A percentile compares a stretch with the other conserved stretches of the same genome.
phyloP scores from a whole-genome alignment of 2,113 vertebrate genomes.

The Dunckerocampus dactyliophorus region DNA sequence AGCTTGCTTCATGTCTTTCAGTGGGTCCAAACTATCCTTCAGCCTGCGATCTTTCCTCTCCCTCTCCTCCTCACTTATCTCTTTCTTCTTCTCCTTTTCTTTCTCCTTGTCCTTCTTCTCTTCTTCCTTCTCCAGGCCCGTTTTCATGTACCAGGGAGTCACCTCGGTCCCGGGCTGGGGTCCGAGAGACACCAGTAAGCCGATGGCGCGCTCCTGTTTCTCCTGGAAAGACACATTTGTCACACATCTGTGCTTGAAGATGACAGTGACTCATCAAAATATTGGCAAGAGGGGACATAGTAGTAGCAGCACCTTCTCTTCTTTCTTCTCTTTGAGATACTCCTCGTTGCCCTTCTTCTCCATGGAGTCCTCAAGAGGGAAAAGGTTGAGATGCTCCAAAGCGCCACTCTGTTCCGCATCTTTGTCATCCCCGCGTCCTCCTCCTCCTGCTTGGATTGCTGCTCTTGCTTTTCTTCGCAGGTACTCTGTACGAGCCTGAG shows the following conservation, averaged over 20 bases:
- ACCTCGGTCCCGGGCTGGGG: constrained; percentile 81
- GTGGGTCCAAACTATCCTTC: constrained; percentile 67
- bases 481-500: constrained; percentile 82
- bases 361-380: constrained; percentile 76
- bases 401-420: constrained; percentile 11
- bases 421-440: not conserved
- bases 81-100: constrained; percentile 57
- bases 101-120: constrained; percentile 44
- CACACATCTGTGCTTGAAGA: too few relatives aligned
- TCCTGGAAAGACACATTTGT: constrained; percentile 64
- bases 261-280: not conserved
- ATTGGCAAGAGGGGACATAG: not conserved
- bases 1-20: constrained; percentile 72
- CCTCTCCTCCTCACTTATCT: constrained; percentile 67
- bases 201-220: constrained; percentile 82
- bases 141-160: constrained; percentile 84
- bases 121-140: constrained; percentile 35
- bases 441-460: constrained; percentile 34
- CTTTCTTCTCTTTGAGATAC: constrained; percentile 81
- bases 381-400: constrained; percentile 78
- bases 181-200: constrained; percentile 83
- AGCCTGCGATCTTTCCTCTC: constrained; percentile 69
- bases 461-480: constrained; percentile 76
- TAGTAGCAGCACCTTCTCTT: constrained; percentile 73
- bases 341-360: constrained; percentile 77